A percentile compares a stretch with the other conserved stretches of the same genome.
Evolutionary conservation across 2,888 invertebrate species (phyloP).

Genomic region (Papilio gigon): DNA sequence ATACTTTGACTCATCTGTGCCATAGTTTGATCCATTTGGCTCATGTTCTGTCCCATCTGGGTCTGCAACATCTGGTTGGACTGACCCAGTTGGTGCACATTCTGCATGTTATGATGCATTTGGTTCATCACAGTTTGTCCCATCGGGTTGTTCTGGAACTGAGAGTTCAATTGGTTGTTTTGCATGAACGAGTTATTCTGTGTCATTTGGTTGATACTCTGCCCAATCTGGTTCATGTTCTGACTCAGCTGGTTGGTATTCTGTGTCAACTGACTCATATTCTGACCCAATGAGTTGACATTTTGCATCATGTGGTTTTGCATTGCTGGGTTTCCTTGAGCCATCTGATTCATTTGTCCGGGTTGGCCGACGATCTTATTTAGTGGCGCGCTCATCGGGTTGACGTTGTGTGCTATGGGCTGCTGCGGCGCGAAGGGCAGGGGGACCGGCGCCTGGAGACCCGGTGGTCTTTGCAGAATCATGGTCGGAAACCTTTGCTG

Average conservation of each 20-base stretch:
- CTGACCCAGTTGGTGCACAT: conserved; percentile 58
- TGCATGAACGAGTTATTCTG: conserved; percentile 52
- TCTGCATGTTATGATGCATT: conserved; percentile 51
- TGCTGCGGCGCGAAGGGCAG: conserved; percentile 72
- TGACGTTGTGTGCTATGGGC: conserved; percentile 58
- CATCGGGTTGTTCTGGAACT: conserved; percentile 57
- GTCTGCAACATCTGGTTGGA: conserved; percentile 44
- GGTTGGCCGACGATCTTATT: conserved; percentile 61
- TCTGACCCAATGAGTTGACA: conserved; percentile 45
- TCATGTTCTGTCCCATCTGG: conserved; percentile 48
- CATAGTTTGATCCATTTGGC: conserved; percentile 52
- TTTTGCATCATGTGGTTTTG: conserved; percentile 47
- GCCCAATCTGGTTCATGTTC: conserved; percentile 49
- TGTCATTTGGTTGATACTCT: conserved; percentile 51
- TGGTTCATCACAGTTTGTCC: conserved; percentile 53
- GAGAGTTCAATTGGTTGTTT: conserved; percentile 51
- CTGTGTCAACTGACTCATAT: conserved; percentile 49
- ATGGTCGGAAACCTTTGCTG: conserved; percentile 77
- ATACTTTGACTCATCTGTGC: conserved; percentile 48
- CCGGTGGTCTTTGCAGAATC: conserved; percentile 74
- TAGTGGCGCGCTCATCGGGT: conserved; percentile 62
- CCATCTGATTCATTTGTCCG: conserved; percentile 48
- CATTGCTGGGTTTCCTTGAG: conserved; percentile 44
- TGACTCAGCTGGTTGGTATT: conserved; percentile 56
- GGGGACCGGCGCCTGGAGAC: conserved; percentile 71